These are phyloP conservation scores for Sebastes cheni DNA, from an alignment of 2,797 vertebrate genomes.

Conservation along the genomic window DNA sequence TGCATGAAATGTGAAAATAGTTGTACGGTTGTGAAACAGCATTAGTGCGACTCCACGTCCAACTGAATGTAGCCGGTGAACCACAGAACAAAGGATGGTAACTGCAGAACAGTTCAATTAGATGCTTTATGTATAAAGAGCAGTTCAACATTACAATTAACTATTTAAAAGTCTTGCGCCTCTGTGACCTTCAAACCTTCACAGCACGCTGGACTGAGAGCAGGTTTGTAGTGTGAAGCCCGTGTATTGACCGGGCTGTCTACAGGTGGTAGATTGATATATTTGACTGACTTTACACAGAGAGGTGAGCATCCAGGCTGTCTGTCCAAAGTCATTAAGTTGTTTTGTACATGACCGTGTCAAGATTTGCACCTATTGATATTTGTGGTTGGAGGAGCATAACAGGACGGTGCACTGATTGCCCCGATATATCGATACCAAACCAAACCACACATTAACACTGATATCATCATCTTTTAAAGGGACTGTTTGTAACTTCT, in stretches of 20 bases:
- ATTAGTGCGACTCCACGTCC: background rate
- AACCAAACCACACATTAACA: background rate
- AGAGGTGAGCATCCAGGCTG: conserved; percentile 41
- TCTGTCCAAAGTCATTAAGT: conserved; percentile 72
- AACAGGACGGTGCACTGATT: background rate
- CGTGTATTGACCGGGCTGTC: conserved; percentile 52
- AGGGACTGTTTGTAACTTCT: too few species aligned
- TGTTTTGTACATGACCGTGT: conserved; percentile 62
- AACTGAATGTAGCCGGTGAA: too few species aligned
- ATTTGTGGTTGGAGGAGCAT: conserved; percentile 53
- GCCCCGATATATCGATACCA: background rate
- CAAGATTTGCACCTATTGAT: conserved; percentile 58
- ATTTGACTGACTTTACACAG: conserved; percentile 68
- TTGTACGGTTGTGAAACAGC: background rate
- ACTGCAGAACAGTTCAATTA: background rate
- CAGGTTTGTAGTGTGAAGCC: conserved; percentile 11
- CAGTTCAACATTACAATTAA: background rate
- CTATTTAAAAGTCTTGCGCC: background rate
- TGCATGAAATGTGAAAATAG: background rate
- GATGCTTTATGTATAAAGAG: background rate
- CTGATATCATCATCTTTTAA: background rate
- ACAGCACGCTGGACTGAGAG: background rate
- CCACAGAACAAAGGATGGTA: too few species aligned
- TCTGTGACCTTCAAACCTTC: background rate
- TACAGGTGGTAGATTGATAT: conserved; percentile 68